Conservation (phyloP, 2,888 invertebrate species). For the Ophonus ardosiacus region DNA sequence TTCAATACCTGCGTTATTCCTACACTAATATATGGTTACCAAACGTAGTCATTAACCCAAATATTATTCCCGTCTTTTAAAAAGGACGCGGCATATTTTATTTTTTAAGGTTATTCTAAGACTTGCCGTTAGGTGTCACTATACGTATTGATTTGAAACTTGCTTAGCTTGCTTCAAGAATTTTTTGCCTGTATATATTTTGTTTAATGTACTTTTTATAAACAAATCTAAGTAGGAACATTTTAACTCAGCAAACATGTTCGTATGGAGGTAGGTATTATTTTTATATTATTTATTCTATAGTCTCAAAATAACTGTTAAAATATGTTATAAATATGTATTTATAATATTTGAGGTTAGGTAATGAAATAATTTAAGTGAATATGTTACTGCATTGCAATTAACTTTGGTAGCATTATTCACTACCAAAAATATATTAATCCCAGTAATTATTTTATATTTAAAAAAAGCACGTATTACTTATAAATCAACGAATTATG, state of each 20-base stretch:
- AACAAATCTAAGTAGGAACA: background rate
- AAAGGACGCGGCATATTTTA: too few relatives aligned
- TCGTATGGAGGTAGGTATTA: background rate
- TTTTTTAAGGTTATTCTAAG: background rate
- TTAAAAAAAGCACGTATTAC: background rate
- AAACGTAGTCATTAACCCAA: too few relatives aligned
- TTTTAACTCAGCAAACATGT: background rate
- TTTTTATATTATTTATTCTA: constrained; percentile 1
- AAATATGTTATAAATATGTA: background rate
- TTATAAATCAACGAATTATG: background rate
- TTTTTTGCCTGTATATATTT: background rate
- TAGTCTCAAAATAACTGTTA: background rate
- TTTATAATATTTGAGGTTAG: background rate
- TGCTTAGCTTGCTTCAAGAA: background rate
- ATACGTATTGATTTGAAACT: background rate
- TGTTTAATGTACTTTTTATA: background rate
- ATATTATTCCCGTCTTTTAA: too few relatives aligned
- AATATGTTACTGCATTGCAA: background rate
- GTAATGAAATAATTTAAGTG: background rate
- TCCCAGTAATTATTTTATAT: background rate
- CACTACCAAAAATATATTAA: background rate
- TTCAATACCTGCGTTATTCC: too few relatives aligned
- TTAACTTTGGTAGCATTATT: background rate
- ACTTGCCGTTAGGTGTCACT: background rate
- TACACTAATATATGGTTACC: too few relatives aligned